Conservation (phyloP, 1,140 invertebrate genomes). For the Panagrolaimus sp. region DNA sequence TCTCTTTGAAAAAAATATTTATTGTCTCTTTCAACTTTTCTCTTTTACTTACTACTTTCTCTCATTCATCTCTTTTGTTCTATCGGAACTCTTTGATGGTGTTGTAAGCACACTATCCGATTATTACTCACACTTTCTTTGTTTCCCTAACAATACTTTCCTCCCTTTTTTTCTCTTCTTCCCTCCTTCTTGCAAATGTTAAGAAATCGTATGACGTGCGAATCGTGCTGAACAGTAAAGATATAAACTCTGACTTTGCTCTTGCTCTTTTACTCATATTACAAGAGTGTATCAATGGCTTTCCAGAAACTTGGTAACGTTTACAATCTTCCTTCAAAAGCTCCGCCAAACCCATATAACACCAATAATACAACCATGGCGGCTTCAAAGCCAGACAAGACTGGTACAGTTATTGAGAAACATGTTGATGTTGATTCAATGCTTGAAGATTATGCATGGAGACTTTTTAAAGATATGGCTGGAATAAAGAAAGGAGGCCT, state of each 20-base stretch:
- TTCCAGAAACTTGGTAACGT: not conserved
- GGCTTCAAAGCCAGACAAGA: not conserved
- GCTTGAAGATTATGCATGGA: constrained; percentile 60
- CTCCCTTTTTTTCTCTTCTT: too few species aligned
- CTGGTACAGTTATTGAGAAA: constrained; percentile 29
- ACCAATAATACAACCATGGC: not conserved
- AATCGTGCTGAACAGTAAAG: not conserved
- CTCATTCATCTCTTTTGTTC: too few species aligned
- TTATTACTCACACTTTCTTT: too few species aligned
- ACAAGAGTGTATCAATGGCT: constrained; percentile 1
- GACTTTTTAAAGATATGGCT: constrained; percentile 56
- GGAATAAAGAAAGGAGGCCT: constrained; percentile 59
- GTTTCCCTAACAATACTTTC: too few species aligned
- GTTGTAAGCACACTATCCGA: too few species aligned
- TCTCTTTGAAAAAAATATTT: too few species aligned
- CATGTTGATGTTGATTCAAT: constrained; percentile 60
- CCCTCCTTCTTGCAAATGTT: too few species aligned
- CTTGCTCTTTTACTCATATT: constrained; percentile 1
- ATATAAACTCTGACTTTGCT: too few species aligned
- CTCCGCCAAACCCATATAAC: constrained; percentile 1
- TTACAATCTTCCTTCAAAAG: not conserved
- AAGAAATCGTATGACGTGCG: not conserved
- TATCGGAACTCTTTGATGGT: too few species aligned
- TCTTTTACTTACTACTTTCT: too few species aligned
- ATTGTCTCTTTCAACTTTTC: too few species aligned